Evolutionary conservation across 2,797 vertebrate genomes (phyloP).

Genomic region (Chelonia mydas): DNA sequence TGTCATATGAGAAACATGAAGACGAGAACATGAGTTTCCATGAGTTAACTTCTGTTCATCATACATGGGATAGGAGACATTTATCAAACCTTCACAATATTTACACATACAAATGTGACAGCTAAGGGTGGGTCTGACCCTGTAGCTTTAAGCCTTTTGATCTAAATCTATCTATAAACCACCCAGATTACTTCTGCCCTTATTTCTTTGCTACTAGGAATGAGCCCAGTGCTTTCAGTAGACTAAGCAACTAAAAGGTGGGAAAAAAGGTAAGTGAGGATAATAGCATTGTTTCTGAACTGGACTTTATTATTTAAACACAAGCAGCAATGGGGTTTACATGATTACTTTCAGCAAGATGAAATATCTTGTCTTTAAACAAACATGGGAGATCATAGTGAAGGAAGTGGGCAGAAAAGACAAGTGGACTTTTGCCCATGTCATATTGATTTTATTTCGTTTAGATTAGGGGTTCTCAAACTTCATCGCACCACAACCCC

Average conservation of each 20-base stretch:
- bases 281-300: neutral
- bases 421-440: neutral
- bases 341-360: neutral
- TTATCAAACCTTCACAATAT: no score
- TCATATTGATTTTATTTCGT: neutral
- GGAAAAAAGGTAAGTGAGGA: neutral
- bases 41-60: neutral
- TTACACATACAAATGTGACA: no score
- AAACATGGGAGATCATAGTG: neutral
- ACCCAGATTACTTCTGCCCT: rapidly evolving
- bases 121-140: no score
- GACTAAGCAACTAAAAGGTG: neutral
- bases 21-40: neutral
- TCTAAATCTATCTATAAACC: neutral
- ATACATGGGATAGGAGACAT: no score
- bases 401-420: neutral
- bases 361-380: neutral
- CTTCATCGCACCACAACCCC: no score
- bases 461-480: no score
- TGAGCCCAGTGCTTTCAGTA: neutral
- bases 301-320: neutral
- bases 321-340: neutral
- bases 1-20: neutral
- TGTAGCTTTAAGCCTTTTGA: neutral
- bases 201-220: neutral